Conservation (phyloP, 1,140 invertebrate genomes). For the Drosophila sechellia region DNA sequence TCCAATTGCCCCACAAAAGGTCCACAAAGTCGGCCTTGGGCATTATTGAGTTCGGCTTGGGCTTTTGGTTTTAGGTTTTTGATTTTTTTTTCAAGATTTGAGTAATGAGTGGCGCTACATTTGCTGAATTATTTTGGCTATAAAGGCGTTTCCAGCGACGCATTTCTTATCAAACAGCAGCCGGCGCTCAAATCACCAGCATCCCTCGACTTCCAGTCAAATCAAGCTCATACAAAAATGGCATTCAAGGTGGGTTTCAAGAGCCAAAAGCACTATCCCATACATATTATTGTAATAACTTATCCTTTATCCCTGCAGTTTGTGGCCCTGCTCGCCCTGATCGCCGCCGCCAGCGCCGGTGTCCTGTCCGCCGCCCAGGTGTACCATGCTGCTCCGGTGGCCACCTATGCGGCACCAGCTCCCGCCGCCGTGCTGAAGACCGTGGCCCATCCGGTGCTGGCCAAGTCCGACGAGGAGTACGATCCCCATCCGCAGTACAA, state of each 20-base stretch:
- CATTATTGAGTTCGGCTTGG: not conserved
- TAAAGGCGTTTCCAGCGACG: conserved; percentile 1
- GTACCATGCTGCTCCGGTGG: conserved; percentile 51
- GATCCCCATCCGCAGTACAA: conserved; percentile 85
- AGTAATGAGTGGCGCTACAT: conserved; percentile 7
- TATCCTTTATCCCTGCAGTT: conserved; percentile 22
- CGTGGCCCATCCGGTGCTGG: conserved; percentile 46
- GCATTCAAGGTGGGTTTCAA: conserved; percentile 48
- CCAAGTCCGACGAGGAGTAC: conserved; percentile 60
- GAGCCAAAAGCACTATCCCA: too few species aligned
- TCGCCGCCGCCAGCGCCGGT: conserved; percentile 47
- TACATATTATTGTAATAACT: too few species aligned
- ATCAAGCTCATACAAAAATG: conserved; percentile 32
- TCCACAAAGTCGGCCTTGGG: conserved; percentile 10
- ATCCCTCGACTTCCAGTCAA: conserved; percentile 4
- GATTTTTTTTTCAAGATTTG: not conserved
- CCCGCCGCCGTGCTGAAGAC: conserved; percentile 23
- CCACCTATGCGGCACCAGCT: conserved; percentile 17
- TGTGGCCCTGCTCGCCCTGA: conserved; percentile 47
- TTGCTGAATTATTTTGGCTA: conserved; percentile 1
- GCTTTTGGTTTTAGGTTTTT: not conserved
- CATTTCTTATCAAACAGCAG: conserved; percentile 43
- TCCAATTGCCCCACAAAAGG: conserved; percentile 6
- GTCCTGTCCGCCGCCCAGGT: conserved; percentile 45
- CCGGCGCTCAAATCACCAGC: conserved; percentile 2